Evolutionary conservation across 2,113 vertebrate species (phyloP), one percentile per base, ranked within the genome.

Genomic region (Poecilia latipinna): DNA sequence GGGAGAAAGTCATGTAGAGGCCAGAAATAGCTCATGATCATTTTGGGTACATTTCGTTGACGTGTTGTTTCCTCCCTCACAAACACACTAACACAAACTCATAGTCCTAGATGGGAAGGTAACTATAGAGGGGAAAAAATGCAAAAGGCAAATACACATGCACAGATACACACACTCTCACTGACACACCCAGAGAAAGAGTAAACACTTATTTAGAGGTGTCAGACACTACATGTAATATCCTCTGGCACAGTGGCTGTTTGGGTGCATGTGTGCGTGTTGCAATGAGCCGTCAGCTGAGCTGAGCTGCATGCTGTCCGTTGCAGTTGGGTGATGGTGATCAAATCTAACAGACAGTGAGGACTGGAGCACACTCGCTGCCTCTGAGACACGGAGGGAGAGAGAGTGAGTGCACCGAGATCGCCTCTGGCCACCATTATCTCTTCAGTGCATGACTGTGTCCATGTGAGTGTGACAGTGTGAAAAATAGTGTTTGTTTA

Each of bases 351-450:
- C 91, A 91, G 91, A 91, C 87, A 91, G 86, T 85, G 88, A 87
- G 83, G 85, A 84, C 85, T 65, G 68, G 86, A 87, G 90, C 90
- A 87, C 71, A 78, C 89, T 90, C 85, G 82, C 79, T 89, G 88
- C 89, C 85, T 87, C 80, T 87, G 72, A 87, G 86, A 86, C 82
- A 87, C 4, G 13, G 61, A 10, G 71, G 28, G 80, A 63, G 80
- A 51, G 66, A 77, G 80, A 68, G 65, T 11, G 75, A 1, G 72
- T 61, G 83, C 81, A 87, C 80, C 78, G 54, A 84, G 78, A 93
- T 51, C 15, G 93, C 93, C 92, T 91, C 88, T 90, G 91, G 92
- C 90, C 90, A 92, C 88, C 89, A 93, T 91, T 92, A 93, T 93
- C 91, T 93, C 90, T 92, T 90, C 92, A 88, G 88, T 82, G 91